Evolutionary conservation across 2,113 vertebrate species (phyloP), one percentile per base, ranked within the genome.

Genomic region (Aptenodytes forsteri): DNA sequence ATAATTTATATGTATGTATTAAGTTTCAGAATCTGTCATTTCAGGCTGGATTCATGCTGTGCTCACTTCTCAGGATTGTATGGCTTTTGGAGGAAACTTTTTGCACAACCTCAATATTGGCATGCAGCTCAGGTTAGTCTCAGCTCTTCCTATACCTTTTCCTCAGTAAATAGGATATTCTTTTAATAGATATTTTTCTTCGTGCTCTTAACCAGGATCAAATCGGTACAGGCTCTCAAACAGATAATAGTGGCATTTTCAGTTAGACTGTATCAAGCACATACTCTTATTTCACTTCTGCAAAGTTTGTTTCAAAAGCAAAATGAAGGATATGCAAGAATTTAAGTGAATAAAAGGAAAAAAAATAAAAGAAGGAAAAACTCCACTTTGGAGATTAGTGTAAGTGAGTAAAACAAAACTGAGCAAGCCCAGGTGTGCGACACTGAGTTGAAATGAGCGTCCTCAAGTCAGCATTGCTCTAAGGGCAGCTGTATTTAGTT

Each of bases 61-160:
- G 97, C 99, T 99, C 97, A 99, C 99, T 70, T 99, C 99, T 99
- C 99, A 99, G 99, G 99, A 99, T 98, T 99, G 99, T 98, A 99
- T 99, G 99, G 99, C 99, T 84, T 99, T 99, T 79, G 99, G 99
- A 97, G 99, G 99, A 85, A 99, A 99, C 98, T 99, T 99, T 98
- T 99, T 99, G 97, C 99, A 99, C 98, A 99, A 99, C 98, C 99
- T 99, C 95, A 99, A 99, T 95, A 99, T 99, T 97, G 99, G 98
- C 99, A 99, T 99, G 99, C 99, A 99, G 98, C 99, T 99, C 99
- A 99, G 99, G 99, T 99, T 92, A 90, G 98, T 96, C 42, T 84
- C 54, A 47, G 27, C 25, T 65, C 30, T 79, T 40, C 26, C 65
- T 92, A 6, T 70, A 61, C 44, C 54, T 83, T 91, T 73, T 83